Conservation (phyloP, 2,888 invertebrate genomes). For the Tenthredo livida region DNA sequence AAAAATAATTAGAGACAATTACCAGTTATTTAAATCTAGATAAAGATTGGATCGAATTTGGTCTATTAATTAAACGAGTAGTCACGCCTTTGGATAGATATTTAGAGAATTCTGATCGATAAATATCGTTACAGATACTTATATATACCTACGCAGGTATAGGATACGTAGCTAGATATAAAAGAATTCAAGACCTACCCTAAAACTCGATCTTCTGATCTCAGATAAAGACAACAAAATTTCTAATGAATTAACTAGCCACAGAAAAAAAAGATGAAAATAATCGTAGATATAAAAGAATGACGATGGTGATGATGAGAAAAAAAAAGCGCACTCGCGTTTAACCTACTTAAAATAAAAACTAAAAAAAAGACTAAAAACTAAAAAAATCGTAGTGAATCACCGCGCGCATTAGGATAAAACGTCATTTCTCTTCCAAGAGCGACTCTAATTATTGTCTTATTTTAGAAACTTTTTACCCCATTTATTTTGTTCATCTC, state of each 20-base stretch:
- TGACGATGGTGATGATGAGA: background rate
- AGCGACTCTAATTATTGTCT: background rate
- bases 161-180: background rate
- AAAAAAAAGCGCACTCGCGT: background rate
- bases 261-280: background rate
- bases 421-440: background rate
- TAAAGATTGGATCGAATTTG: slow-evolving; percentile 23
- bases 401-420: background rate
- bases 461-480: background rate
- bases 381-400: background rate
- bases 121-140: background rate
- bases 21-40: background rate
- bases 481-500: background rate
- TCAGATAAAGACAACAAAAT: slow-evolving; percentile 10
- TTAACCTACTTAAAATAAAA: background rate
- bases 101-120: background rate
- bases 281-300: background rate
- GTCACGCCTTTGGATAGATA: background rate
- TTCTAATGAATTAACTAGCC: background rate
- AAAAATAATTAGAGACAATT: slow-evolving; percentile 33
- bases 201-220: slow-evolving; percentile 14
- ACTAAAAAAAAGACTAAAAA: background rate
- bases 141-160: background rate
- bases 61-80: slow-evolving; percentile 2
- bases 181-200: slow-evolving; percentile 22